These are phyloP conservation scores for Cactoblastis cactorum DNA, from an alignment of 2,888 invertebrate genomes.

Conservation along the genomic window DNA sequence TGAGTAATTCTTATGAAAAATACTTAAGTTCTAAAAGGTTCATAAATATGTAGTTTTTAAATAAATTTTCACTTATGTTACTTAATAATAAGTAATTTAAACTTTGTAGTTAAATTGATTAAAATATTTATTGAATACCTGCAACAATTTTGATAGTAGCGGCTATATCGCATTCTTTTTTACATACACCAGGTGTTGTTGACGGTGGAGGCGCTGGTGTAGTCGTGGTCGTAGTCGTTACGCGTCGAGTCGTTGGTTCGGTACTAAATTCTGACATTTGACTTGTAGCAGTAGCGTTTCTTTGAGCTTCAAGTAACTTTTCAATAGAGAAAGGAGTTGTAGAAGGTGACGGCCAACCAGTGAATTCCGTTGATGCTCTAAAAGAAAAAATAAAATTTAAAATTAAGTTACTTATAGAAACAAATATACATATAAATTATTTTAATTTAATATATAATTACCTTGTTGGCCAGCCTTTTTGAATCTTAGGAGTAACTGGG, in stretches of 20 bases:
- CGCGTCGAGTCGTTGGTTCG: constrained; percentile 70
- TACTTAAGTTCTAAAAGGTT: too few relatives aligned
- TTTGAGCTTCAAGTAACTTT: constrained; percentile 84
- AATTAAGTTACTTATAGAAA: background rate
- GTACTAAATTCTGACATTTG: constrained; percentile 62
- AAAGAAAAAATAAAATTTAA: constrained; percentile 22
- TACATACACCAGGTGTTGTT: constrained; percentile 89
- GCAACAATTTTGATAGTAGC: constrained; percentile 91
- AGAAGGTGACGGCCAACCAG: constrained; percentile 94
- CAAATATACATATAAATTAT: constrained; percentile 2
- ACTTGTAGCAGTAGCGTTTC: constrained; percentile 81
- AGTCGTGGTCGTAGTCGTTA: constrained; percentile 81
- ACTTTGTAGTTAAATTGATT: too few relatives aligned
- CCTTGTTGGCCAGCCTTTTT: constrained; percentile 92
- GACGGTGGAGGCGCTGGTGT: constrained; percentile 85
- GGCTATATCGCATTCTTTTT: constrained; percentile 89
- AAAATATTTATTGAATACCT: constrained; percentile 52
- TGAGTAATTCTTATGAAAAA: too few relatives aligned
- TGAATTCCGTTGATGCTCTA: constrained; percentile 92
- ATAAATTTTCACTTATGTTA: too few relatives aligned
- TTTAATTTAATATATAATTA: constrained; percentile 40
- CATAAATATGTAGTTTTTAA: too few relatives aligned
- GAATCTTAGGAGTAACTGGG: constrained; percentile 82
- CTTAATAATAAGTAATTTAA: too few relatives aligned
- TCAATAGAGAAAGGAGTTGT: constrained; percentile 93